Percentiles rank a stretch among this genome's conserved stretches.
These are phyloP conservation scores for Xestia rhomboidea DNA, from an alignment of 2,888 invertebrate species.

Conservation along the genomic window DNA sequence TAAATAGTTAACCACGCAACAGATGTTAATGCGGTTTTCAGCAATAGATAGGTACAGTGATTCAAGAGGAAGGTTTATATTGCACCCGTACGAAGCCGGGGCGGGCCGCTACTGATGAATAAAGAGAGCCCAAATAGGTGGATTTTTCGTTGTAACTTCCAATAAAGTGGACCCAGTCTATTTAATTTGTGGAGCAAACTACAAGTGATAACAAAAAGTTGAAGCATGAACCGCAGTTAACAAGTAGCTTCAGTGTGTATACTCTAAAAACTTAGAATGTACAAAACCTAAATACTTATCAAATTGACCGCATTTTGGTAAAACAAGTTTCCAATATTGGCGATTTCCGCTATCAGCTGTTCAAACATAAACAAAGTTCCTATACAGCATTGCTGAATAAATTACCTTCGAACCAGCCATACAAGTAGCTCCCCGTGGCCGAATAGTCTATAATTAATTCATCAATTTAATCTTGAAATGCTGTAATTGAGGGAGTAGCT, in stretches of 20 bases:
- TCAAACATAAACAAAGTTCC: conserved; percentile 18
- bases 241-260: background rate
- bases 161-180: background rate
- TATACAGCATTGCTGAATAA: background rate
- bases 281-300: background rate
- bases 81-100: too few species aligned
- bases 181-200: background rate
- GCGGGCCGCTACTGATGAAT: background rate
- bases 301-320: background rate
- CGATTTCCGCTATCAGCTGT: conserved; percentile 33
- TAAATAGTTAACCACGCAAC: background rate
- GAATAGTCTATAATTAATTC: conserved; percentile 28
- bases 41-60: too few species aligned
- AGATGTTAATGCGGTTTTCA: too few species aligned
- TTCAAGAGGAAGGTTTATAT: too few species aligned
- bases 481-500: background rate
- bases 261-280: background rate
- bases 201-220: background rate
- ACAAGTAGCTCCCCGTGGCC: conserved; percentile 38
- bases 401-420: conserved; percentile 40
- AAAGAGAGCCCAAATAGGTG: background rate
- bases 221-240: background rate
- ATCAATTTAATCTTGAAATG: conserved; percentile 18
- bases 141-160: background rate
- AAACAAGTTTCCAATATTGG: conserved; percentile 25